Evolutionary conservation across 92 coral and sea anemone species (phyloP).

Genomic region (Epizoanthus scotinus): DNA sequence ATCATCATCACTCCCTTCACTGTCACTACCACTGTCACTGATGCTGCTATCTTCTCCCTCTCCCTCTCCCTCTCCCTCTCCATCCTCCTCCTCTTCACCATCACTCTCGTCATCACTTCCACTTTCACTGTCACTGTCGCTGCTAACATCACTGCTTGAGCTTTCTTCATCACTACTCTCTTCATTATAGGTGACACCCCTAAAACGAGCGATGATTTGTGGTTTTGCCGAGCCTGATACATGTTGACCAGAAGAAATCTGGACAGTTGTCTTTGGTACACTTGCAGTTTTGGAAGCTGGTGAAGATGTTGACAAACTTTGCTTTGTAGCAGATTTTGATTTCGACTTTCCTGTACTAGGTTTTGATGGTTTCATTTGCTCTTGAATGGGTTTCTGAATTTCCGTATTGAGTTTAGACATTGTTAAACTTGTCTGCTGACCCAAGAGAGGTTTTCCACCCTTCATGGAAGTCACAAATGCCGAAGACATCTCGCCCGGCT

Average conservation of each 20-base stretch:
- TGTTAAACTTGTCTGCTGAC: constrained; percentile 32
- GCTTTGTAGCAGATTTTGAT: constrained; percentile 38
- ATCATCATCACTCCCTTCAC: constrained; percentile 77
- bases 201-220: constrained; percentile 83
- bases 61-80: constrained; percentile 55
- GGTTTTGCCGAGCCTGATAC: constrained; percentile 80
- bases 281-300: constrained; percentile 15
- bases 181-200: constrained; percentile 70
- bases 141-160: constrained; percentile 78
- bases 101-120: constrained; percentile 81
- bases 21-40: constrained; percentile 76
- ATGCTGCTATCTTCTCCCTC: constrained; percentile 67
- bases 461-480: constrained; percentile 23
- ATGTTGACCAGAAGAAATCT: constrained; percentile 50
- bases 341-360: constrained; percentile 14
- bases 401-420: constrained; percentile 51
- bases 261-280: constrained; percentile 43
- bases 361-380: constrained; percentile 33
- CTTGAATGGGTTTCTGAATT: constrained; percentile 47
- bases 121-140: constrained; percentile 78
- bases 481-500: constrained; percentile 27
- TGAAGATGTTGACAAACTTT: constrained; percentile 20
- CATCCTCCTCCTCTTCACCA: constrained; percentile 70
- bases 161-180: constrained; percentile 95
- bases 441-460: constrained; percentile 21